These are phyloP conservation scores for Ceyx melanurus DNA, from an alignment of 2,113 vertebrate genomes.

Conservation along the genomic window DNA sequence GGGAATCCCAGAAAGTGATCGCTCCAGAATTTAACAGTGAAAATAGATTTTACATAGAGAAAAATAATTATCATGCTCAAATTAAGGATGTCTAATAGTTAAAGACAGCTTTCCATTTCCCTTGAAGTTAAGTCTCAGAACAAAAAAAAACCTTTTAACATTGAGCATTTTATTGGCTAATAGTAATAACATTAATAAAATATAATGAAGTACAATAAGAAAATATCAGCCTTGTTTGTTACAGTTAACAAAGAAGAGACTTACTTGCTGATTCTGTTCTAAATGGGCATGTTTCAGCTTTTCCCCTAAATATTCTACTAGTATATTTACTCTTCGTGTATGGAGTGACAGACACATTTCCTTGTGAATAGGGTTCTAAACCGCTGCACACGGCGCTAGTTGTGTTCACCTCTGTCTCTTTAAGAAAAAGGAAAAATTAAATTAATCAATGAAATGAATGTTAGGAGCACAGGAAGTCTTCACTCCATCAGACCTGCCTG, in stretches of 20 bases:
- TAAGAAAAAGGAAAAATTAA: rapidly evolving
- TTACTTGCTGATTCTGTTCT: background rate
- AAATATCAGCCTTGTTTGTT: background rate
- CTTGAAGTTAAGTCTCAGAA: background rate
- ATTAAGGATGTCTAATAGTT: background rate
- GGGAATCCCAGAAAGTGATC: background rate
- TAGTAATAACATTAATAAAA: background rate
- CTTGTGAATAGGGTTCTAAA: rapidly evolving
- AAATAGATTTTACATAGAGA: background rate
- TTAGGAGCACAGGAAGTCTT: background rate
- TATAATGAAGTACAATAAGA: background rate
- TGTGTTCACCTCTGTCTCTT: rapidly evolving
- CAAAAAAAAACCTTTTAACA: background rate
- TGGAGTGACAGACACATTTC: background rate
- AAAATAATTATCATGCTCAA: background rate
- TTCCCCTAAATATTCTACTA: rapidly evolving
- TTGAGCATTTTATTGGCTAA: background rate
- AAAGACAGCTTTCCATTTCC: background rate
- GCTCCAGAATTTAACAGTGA: background rate
- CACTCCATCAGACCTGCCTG: background rate
- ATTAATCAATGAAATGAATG: background rate
- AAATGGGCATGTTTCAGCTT: rapidly evolving
- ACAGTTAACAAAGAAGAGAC: background rate
- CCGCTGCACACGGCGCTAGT: rapidly evolving
- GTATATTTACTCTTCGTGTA: rapidly evolving